A percentile compares a stretch with the other conserved stretches of the same genome.
Conservation (phyloP, 2,888 invertebrate species). For the Xylota segnis region DNA sequence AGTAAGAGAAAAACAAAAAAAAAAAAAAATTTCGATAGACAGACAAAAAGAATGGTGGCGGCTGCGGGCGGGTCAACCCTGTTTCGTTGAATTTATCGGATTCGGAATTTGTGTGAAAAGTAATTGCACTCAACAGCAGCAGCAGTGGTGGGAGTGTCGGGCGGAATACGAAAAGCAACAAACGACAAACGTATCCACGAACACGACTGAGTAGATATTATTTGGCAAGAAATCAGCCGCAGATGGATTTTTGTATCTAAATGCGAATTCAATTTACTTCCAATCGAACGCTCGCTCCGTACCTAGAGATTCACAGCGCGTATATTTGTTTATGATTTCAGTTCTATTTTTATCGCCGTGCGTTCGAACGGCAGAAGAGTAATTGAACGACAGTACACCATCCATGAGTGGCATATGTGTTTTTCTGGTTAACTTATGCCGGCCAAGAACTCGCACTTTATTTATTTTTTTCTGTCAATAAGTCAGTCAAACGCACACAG, state of each 20-base stretch:
- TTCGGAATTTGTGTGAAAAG: constrained; percentile 60
- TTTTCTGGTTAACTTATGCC: constrained; percentile 57
- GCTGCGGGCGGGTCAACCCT: constrained; percentile 42
- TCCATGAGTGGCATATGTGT: constrained; percentile 51
- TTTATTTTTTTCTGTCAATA: constrained; percentile 49
- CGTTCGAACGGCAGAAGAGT: constrained; percentile 19
- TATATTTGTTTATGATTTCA: constrained; percentile 72
- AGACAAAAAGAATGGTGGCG: constrained; percentile 52
- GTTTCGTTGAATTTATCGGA: constrained; percentile 66
- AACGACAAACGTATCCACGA: too few species aligned
- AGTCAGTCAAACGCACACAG: constrained; percentile 40
- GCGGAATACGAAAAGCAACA: neutral
- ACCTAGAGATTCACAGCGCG: constrained; percentile 27
- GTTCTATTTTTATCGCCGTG: constrained; percentile 62
- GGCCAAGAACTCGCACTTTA: constrained; percentile 12
- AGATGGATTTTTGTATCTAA: constrained; percentile 20
- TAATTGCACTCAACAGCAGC: constrained; percentile 45
- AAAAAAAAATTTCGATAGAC: constrained; percentile 57
- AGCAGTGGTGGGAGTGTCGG: constrained; percentile 23
- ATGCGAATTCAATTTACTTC: constrained; percentile 20
- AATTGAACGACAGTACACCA: constrained; percentile 54
- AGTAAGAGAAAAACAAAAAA: constrained; percentile 46
- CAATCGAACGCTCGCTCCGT: constrained; percentile 6
- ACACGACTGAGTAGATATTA: constrained; percentile 31
- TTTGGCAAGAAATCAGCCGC: constrained; percentile 18